phyloP scores from a whole-genome alignment of 2,113 vertebrate genomes.

The Tetrao urogallus region DNA sequence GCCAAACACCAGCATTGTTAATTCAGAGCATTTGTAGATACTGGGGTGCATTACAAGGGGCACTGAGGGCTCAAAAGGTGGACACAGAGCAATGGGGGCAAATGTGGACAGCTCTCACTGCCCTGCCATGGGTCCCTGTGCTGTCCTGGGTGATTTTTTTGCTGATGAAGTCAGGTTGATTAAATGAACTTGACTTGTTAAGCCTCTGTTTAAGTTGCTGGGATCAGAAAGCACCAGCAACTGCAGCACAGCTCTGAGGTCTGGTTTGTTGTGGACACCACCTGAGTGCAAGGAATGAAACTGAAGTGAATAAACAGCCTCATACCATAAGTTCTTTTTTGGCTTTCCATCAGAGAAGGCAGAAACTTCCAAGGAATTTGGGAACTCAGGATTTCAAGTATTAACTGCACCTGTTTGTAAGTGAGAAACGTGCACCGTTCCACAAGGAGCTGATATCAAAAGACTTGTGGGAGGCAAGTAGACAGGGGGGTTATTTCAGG shows the following conservation, averaged over 20 bases:
- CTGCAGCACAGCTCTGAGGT: not conserved
- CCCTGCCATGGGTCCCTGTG: not conserved
- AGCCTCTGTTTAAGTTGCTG: rapidly evolving
- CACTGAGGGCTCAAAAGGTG: not conserved
- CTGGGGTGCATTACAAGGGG: not conserved
- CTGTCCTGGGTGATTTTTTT: not conserved
- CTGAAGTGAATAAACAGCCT: slow-evolving; percentile 55
- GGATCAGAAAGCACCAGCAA: not conserved
- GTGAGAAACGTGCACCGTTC: slow-evolving; percentile 45
- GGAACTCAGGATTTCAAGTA: slow-evolving; percentile 55
- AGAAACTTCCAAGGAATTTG: slow-evolving; percentile 61
- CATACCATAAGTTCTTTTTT: slow-evolving; percentile 61
- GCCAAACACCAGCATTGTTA: not conserved
- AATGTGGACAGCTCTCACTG: not conserved
- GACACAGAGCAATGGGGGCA: not conserved
- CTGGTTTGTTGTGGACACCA: slow-evolving; percentile 29
- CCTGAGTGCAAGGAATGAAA: slow-evolving; percentile 29
- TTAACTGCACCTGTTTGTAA: slow-evolving; percentile 66
- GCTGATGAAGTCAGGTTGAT: not conserved
- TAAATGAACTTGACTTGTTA: not conserved
- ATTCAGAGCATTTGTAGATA: not conserved
- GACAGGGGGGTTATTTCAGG: slow-evolving; percentile 63
- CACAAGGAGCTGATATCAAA: slow-evolving; percentile 68
- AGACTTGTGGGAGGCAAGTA: slow-evolving; percentile 57
- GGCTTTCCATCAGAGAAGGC: slow-evolving; percentile 70